phyloP scores from a whole-genome alignment of 2,888 invertebrate species.

The Caenorhabditis parvicauda region DNA sequence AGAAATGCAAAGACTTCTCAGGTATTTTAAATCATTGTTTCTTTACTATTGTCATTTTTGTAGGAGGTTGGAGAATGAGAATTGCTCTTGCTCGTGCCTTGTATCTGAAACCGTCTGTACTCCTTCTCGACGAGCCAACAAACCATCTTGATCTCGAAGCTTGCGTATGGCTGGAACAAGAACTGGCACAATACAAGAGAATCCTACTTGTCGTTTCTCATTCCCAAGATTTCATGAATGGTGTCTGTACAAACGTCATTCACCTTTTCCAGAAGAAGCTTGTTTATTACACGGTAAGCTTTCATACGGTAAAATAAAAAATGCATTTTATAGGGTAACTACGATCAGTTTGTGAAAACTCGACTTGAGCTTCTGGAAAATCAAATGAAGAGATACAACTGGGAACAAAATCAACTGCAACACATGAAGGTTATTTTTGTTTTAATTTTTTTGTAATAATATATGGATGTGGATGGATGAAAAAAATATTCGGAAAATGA shows the following conservation, averaged over 20 bases:
- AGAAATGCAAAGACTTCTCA: conserved; percentile 72
- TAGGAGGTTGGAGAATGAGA: conserved; percentile 72
- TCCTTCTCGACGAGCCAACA: conserved; percentile 70
- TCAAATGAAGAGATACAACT: conserved; percentile 97
- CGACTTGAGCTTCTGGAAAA: conserved; percentile 91
- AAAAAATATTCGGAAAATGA: not conserved
- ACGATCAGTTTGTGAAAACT: conserved; percentile 91
- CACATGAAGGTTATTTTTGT: conserved; percentile 83
- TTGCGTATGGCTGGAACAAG: conserved; percentile 98
- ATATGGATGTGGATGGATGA: too few relatives aligned
- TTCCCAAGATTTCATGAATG: conserved; percentile 97
- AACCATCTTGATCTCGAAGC: conserved; percentile 79
- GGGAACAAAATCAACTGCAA: conserved; percentile 98
- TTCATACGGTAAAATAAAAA: not conserved
- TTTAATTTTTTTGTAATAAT: not conserved
- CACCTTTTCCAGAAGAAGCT: conserved; percentile 89
- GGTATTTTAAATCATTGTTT: conserved; percentile 46
- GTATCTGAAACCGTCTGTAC: conserved; percentile 68
- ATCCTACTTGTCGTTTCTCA: conserved; percentile 96
- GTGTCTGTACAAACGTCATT: conserved; percentile 85
- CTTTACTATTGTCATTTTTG: not conserved
- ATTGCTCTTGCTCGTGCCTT: conserved; percentile 70
- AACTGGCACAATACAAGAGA: conserved; percentile 89
- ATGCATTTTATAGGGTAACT: conserved; percentile 73
- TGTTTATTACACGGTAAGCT: conserved; percentile 83